Evolutionary conservation across 2,888 invertebrate genomes (phyloP).

Genomic region (Ethmia dodecea): DNA sequence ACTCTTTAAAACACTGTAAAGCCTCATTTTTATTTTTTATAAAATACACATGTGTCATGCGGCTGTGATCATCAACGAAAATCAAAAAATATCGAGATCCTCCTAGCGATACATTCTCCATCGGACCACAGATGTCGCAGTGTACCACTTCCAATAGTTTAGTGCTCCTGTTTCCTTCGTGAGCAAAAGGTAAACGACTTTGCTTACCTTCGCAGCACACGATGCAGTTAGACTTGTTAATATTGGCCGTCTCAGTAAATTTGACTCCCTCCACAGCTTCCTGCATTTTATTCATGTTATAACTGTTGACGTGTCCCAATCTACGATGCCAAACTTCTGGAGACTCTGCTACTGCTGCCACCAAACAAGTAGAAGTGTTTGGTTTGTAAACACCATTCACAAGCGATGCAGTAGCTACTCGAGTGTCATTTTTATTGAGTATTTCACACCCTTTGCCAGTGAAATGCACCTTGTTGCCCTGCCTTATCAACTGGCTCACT

Average conservation of each 20-base stretch:
- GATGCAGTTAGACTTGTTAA: slow-evolving; percentile 13
- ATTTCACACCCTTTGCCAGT: slow-evolving; percentile 10
- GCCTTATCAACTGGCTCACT: slow-evolving; percentile 16
- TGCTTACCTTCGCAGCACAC: slow-evolving; percentile 20
- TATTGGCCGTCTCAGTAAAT: slow-evolving; percentile 13
- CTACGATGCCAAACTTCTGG: slow-evolving; percentile 17
- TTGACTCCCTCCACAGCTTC: slow-evolving; percentile 18
- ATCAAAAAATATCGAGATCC: slow-evolving; percentile 11
- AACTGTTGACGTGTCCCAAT: slow-evolving; percentile 20
- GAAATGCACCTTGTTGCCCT: slow-evolving; percentile 18
- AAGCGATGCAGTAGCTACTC: slow-evolving; percentile 13
- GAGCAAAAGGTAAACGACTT: slow-evolving; percentile 23
- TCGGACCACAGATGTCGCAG: slow-evolving; percentile 14
- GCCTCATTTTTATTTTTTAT: slow-evolving; percentile 9
- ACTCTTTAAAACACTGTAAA: slow-evolving; percentile 12
- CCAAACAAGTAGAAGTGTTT: slow-evolving; percentile 1
- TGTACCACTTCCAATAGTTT: slow-evolving; percentile 12
- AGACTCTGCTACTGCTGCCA: slow-evolving; percentile 6
- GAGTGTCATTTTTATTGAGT: slow-evolving; percentile 9
- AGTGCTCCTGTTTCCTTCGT: slow-evolving; percentile 7
- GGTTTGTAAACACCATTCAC: slow-evolving; percentile 18
- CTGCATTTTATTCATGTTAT: slow-evolving; percentile 17
- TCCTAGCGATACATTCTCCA: slow-evolving; percentile 9
- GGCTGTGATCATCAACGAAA: slow-evolving; percentile 31
- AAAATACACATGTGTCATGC: slow-evolving; percentile 12